Conservation (phyloP, 2,113 vertebrate genomes). For the Pelecanus crispus region DNA sequence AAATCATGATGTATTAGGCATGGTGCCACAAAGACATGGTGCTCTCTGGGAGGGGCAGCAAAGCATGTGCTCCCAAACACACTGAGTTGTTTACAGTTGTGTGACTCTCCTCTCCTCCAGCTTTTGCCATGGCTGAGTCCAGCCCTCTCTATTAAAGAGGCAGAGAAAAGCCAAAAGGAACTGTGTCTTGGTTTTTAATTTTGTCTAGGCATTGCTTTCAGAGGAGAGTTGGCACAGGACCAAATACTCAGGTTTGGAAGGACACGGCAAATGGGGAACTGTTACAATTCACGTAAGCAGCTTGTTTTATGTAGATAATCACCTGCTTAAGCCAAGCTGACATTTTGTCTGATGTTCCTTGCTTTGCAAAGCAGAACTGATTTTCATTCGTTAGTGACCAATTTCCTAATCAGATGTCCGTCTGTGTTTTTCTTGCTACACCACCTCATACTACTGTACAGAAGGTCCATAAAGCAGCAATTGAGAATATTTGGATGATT, state of each 20-base stretch:
- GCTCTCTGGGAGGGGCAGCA: background rate
- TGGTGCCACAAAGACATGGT: rapidly evolving
- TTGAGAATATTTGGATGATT: background rate
- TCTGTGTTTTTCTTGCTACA: background rate
- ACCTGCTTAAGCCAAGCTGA: background rate
- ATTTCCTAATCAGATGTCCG: background rate
- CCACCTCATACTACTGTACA: background rate
- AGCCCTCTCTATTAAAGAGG: background rate
- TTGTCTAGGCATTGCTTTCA: background rate
- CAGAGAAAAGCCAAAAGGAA: background rate
- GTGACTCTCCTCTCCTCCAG: background rate
- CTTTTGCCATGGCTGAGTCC: background rate
- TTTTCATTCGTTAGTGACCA: background rate
- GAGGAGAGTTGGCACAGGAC: background rate
- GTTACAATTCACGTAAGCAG: background rate
- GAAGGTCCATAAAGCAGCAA: background rate
- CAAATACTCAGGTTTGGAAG: background rate
- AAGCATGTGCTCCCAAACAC: background rate
- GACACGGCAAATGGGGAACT: background rate
- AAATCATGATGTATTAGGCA: background rate
- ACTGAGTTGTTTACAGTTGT: background rate
- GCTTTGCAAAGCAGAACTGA: background rate
- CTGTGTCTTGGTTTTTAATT: background rate
- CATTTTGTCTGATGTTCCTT: background rate
- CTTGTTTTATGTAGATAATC: background rate